Base-by-base conservation (phyloP, 2,888 invertebrate species). In the Drosophila maculinotata region DNA sequence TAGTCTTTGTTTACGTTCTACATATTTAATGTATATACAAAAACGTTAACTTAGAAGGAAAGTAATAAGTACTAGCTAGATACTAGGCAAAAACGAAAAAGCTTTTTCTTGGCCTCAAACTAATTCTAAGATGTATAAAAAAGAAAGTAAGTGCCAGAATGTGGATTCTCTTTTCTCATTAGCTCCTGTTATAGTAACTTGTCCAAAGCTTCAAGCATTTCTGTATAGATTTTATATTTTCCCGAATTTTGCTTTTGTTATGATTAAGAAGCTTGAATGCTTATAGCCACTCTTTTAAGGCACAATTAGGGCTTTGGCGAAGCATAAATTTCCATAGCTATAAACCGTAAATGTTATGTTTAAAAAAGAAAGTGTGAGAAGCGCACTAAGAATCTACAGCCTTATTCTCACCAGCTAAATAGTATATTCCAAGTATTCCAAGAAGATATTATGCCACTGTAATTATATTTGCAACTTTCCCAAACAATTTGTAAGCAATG, bases 301-400 rank as follows among this genome's bases (percentile, higher is more conserved):
- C 25, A 20, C 14, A 20, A n/a, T 8, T 10, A 33, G 17, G 20
- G 17, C 12, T 9, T 8, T 51, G 6, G 12, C 33, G 15, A 12
- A 12, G 17, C 15, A 8, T 8, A 1, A 36, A 17, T 20, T 49
- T 8, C n/a, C 4, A 20, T 7, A 2, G 12, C 1, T 2, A 52
- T 53, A 38, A 53, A 12, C 20, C 20, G 3, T 3, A 42, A 20
- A n/a, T 30, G 3, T 25, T 36, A 31, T 35, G 5, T 38, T 12
- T 17, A 47, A 35, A 33, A 35, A 68, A 47, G 31, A 69, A 73
- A 74, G 54, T 28, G 36, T 58, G 42, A 17, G 23, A 42, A 14
- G 17, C 12, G 36, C 15, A 28, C 12, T 44, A 39, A 31, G 47
- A 60, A 31, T 25, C 26, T 9, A n/a, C 7, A 44, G 7, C 30